phyloP scores from a whole-genome alignment of 2,113 vertebrate genomes.

The Sylvicapra grimmia region DNA sequence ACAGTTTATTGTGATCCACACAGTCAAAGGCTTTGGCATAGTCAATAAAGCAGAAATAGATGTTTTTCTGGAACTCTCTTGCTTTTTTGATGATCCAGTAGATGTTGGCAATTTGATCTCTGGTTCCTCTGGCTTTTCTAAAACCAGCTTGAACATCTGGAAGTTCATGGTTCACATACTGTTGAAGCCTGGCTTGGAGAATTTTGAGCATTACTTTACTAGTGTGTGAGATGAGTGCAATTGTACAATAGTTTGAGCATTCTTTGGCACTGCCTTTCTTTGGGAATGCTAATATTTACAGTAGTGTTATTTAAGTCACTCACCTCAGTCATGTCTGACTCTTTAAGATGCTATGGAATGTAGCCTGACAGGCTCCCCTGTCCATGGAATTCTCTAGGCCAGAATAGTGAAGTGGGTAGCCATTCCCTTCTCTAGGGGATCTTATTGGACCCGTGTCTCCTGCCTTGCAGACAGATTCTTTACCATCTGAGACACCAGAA shows the following conservation, averaged over 20 bases:
- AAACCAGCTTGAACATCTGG: too few relatives aligned
- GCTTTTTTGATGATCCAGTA: too few relatives aligned
- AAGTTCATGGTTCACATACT: too few relatives aligned
- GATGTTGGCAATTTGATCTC: too few relatives aligned
- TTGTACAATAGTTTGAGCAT: not conserved
- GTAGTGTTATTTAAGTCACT: not conserved
- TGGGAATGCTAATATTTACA: not conserved
- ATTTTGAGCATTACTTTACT: not conserved
- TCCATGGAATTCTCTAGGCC: not conserved
- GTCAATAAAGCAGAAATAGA: too few relatives aligned
- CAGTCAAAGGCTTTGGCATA: too few relatives aligned
- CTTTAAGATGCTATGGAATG: not conserved
- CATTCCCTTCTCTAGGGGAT: not conserved
- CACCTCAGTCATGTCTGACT: not conserved
- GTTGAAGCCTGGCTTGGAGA: too few relatives aligned
- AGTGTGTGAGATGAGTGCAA: not conserved
- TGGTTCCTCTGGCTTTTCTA: too few relatives aligned
- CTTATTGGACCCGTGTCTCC: not conserved
- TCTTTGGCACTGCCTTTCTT: not conserved
- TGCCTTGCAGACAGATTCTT: not conserved
- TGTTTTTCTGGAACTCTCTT: too few relatives aligned
- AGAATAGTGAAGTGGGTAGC: not conserved
- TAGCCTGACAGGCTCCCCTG: not conserved
- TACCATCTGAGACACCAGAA: not conserved
- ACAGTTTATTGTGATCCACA: too few relatives aligned